These are phyloP conservation scores for Parazoanthus darwini DNA, from an alignment of 92 coral and sea anemone species.

Conservation along the genomic window DNA sequence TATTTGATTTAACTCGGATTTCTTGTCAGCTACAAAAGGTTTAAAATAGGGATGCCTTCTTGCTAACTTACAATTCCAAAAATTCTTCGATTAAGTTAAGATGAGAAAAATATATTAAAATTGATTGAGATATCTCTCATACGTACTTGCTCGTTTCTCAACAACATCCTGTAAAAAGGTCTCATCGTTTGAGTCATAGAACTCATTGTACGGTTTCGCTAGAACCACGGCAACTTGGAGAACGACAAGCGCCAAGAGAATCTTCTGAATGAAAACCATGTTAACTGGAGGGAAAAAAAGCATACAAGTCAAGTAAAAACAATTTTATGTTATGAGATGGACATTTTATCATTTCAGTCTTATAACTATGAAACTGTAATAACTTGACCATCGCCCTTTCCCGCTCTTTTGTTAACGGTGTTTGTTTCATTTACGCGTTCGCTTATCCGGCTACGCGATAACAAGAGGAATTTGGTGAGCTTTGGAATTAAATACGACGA, in stretches of 20 bases:
- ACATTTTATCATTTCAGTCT: no score
- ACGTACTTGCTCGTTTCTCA: conserved; percentile 10
- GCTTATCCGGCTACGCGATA: no score
- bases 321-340: neutral
- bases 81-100: neutral
- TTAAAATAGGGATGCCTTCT: neutral
- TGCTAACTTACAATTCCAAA: neutral
- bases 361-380: no score
- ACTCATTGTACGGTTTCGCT: conserved; percentile 6
- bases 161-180: neutral
- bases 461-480: no score
- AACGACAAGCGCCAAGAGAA: neutral
- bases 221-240: neutral
- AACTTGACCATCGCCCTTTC: no score
- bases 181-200: neutral
- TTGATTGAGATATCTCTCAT: neutral
- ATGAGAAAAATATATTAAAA: no score
- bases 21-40: neutral
- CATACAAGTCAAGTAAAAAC: neutral
- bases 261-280: neutral
- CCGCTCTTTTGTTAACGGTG: no score
- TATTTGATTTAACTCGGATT: no score
- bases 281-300: neutral
- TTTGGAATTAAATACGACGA: no score
- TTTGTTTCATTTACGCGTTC: no score